Percentiles rank a stretch among this genome's conserved stretches.
Evolutionary conservation across 2,888 invertebrate genomes (phyloP).

Genomic region (Acanthococcus lagerstroemiae): DNA sequence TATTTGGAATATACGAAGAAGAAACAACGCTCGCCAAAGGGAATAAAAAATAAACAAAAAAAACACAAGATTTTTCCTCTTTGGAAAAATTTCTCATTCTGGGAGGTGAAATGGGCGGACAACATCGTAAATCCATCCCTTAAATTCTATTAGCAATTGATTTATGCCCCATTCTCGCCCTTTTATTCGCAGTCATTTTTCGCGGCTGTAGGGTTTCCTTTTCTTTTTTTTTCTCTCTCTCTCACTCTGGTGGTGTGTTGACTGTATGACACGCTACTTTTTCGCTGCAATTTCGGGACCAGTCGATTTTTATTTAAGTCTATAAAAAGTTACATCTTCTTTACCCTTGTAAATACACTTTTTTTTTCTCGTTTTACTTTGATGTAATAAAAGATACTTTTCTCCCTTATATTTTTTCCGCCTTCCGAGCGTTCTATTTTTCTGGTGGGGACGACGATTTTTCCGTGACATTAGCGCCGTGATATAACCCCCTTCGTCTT

Average conservation of each 20-base stretch:
- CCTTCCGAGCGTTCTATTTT: too few species aligned
- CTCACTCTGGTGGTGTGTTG: background rate
- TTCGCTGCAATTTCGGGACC: background rate
- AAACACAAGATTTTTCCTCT: background rate
- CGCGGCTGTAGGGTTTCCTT: background rate
- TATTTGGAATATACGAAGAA: too few species aligned
- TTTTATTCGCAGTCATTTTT: background rate
- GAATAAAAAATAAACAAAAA: background rate
- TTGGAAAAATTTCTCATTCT: background rate
- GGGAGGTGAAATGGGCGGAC: slow-evolving; percentile 20
- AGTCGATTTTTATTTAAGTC: background rate
- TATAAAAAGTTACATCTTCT: background rate
- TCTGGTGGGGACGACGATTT: background rate
- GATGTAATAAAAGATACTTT: background rate
- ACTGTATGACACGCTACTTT: background rate
- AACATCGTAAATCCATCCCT: slow-evolving; percentile 24
- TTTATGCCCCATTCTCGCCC: slow-evolving; percentile 9
- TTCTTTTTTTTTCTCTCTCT: background rate
- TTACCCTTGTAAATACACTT: background rate
- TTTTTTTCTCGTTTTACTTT: background rate
- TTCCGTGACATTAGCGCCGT: background rate
- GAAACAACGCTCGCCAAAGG: too few species aligned
- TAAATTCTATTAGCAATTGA: slow-evolving; percentile 29
- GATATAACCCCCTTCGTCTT: background rate
- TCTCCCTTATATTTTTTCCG: background rate